These are phyloP conservation scores for Lynx canadensis DNA, from an alignment of 2,113 vertebrate species.

Conservation along the genomic window DNA sequence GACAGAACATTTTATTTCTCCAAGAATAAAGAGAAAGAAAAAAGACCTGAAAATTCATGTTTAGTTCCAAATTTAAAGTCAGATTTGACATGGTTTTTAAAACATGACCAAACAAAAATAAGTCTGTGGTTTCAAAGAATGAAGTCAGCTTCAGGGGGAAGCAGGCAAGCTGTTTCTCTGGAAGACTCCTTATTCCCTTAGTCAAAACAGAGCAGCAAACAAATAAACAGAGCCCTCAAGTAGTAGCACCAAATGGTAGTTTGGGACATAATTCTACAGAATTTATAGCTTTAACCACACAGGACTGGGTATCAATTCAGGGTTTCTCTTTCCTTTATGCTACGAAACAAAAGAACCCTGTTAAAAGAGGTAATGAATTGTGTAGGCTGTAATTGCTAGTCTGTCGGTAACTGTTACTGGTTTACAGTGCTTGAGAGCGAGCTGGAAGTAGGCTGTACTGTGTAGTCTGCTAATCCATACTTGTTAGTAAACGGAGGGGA, in stretches of 20 bases:
- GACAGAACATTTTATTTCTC: slow-evolving; percentile 60
- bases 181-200: background rate
- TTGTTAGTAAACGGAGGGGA: slow-evolving; percentile 49
- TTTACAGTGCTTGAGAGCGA: slow-evolving; percentile 16
- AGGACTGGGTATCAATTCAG: slow-evolving; percentile 46
- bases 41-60: slow-evolving; percentile 17
- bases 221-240: slow-evolving; percentile 48
- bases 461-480: background rate
- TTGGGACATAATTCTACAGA: slow-evolving; percentile 46
- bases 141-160: slow-evolving; percentile 32
- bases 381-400: slow-evolving; percentile 76
- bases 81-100: slow-evolving; percentile 65
- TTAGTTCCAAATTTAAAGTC: slow-evolving; percentile 56
- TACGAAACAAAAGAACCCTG: slow-evolving; percentile 68
- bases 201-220: slow-evolving; percentile 73
- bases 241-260: slow-evolving; percentile 8
- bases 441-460: background rate
- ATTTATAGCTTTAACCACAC: slow-evolving; percentile 54
- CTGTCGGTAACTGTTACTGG: slow-evolving; percentile 47
- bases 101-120: slow-evolving; percentile 61
- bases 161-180: slow-evolving; percentile 56
- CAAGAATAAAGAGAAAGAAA: background rate
- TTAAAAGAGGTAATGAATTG: slow-evolving; percentile 72
- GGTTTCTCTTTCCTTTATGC: slow-evolving; percentile 56
- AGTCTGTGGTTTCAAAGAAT: slow-evolving; percentile 51